Base-by-base conservation (phyloP, 2,113 vertebrate species). In the Grallaria varia region DNA sequence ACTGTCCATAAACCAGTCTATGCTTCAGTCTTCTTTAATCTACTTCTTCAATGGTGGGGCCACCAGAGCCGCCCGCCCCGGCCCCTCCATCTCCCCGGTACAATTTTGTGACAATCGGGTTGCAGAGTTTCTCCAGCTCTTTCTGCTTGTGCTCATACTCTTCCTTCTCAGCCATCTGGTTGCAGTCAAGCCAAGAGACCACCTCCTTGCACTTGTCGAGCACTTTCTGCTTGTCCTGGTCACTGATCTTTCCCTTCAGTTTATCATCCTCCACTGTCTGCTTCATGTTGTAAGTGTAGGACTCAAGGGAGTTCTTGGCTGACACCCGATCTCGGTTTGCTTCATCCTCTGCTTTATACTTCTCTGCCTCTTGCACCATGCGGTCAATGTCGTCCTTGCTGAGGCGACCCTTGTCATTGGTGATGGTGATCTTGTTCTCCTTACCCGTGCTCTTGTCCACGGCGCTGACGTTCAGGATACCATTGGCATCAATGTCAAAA, bases 351-450 rank as follows among this genome's bases (percentile, higher is more conserved):
- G 97, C 97, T 86, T 98, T 98, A 95, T 98, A 98, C n/a, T 96
- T 97, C 84, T 98, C 98, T 2, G 98, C 98, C 58, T 98, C 98
- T 86, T 98, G 98, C 92, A 98, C 98, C 98, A 98, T 98, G 3
- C 98, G 98, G 80, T 98, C 98, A 3, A 98, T 98, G 87, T 98
- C 98, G 2, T 98, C 98, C 82, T 98, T 98, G 97, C 97, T 98
- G 59, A 98, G 98, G 33, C 98, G 98, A 25, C 98, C 98, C 72
- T 98, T 98, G 97, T 98, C 98, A 0, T 98, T 98, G 67, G 98
- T 98, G 86, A 98, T 98, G 40, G 98, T 98, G 83, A 98, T 98
- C 93, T 98, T 98, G 91, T 98, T 98, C 94, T 98, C 98, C 39
- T 98, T 98, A 7, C 98, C 98, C 2, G 98, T 98, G 90, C 98